Conservation (phyloP, 2,113 vertebrate species). For the Ctenomys sociabilis region DNA sequence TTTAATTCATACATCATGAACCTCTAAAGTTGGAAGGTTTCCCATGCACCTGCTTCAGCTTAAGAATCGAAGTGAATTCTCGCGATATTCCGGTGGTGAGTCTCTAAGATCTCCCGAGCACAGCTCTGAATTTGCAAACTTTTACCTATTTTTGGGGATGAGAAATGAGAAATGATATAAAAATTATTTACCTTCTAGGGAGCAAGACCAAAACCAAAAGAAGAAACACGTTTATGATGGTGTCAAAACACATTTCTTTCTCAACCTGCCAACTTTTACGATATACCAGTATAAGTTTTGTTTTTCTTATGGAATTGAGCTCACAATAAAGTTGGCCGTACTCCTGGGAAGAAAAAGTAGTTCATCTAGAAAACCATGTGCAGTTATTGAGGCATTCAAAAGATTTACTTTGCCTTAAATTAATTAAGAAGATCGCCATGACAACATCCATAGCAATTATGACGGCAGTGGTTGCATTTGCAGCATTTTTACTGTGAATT, state of each 20-base stretch:
- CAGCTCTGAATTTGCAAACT: not conserved
- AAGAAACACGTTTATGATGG: not conserved
- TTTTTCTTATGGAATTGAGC: not conserved
- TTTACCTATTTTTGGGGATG: not conserved
- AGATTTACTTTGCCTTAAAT: not conserved
- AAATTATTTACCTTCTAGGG: not conserved
- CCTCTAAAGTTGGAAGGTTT: not conserved
- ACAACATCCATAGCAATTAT: not conserved
- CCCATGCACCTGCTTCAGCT: too few species aligned
- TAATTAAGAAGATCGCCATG: not conserved
- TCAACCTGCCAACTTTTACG: not conserved
- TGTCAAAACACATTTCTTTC: too few species aligned
- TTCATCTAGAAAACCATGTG: not conserved
- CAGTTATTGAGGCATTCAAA: not conserved
- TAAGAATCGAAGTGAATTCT: not conserved
- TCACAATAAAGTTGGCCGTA: not conserved
- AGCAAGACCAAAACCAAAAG: not conserved
- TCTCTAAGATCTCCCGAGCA: not conserved
- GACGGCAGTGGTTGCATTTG: too few species aligned
- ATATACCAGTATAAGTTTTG: not conserved
- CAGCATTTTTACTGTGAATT: not conserved
- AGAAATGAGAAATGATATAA: not conserved
- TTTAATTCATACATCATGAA: not conserved
- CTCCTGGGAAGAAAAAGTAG: too few species aligned
- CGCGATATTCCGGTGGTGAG: too few species aligned